Evolutionary conservation across 2,797 vertebrate species (phyloP).

Genomic region (Silurus lanzhouensis): DNA sequence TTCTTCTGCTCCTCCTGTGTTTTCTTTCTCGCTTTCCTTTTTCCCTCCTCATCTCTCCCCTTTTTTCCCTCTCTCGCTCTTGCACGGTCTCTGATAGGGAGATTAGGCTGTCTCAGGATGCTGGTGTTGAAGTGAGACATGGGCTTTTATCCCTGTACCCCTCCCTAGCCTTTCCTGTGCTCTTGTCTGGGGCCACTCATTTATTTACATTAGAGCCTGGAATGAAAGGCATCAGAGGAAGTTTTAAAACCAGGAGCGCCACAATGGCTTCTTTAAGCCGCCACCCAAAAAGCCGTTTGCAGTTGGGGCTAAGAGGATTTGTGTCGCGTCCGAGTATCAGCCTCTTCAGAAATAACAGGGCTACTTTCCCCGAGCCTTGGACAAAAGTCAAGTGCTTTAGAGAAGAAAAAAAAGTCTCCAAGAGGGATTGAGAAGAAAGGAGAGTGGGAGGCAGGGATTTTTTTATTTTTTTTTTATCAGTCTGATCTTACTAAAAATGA

Average conservation of each 20-base stretch:
- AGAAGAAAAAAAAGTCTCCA: conserved; percentile 43
- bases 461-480: conserved; percentile 37
- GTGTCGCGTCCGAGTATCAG: conserved; percentile 75
- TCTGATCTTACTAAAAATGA: conserved; percentile 37
- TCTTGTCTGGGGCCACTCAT: conserved; percentile 63
- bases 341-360: conserved; percentile 64
- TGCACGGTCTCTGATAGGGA: conserved; percentile 37
- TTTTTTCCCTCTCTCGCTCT: neutral
- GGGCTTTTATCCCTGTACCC: conserved; percentile 42
- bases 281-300: conserved; percentile 72
- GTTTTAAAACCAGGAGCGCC: conserved; percentile 70
- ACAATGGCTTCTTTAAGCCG: conserved; percentile 77
- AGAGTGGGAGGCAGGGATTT: conserved; percentile 31
- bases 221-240: conserved; percentile 73
- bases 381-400: conserved; percentile 58
- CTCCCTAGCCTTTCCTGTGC: conserved; percentile 51
- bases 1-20: conserved; percentile 34
- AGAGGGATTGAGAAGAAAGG: conserved; percentile 19
- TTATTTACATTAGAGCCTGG: conserved; percentile 74
- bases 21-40: neutral
- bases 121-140: conserved; percentile 50
- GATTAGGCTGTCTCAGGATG: conserved; percentile 50
- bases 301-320: conserved; percentile 79
- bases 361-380: conserved; percentile 57
- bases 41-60: conserved; percentile 5